These are phyloP conservation scores for Thyatira batis DNA, from an alignment of 2,888 invertebrate genomes.

Conservation along the genomic window DNA sequence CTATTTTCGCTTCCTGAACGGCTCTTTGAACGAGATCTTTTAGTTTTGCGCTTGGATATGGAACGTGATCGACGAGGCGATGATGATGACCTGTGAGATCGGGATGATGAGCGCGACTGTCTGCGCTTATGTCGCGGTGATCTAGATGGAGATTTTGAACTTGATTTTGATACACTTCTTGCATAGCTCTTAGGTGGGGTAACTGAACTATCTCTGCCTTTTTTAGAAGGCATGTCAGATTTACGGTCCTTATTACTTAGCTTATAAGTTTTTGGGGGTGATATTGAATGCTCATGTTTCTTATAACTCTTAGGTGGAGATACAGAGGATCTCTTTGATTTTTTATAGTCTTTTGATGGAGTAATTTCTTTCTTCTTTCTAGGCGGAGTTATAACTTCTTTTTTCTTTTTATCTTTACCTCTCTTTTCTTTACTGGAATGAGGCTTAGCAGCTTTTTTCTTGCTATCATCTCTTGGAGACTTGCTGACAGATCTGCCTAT, in stretches of 20 bases:
- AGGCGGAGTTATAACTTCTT: conserved; percentile 45
- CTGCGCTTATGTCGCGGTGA: conserved; percentile 41
- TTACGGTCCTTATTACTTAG: conserved; percentile 44
- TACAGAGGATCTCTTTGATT: conserved; percentile 45
- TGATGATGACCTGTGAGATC: conserved; percentile 20
- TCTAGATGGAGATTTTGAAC: conserved; percentile 55
- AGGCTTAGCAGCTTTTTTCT: conserved; percentile 30
- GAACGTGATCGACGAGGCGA: conserved; percentile 39
- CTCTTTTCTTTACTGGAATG: conserved; percentile 47
- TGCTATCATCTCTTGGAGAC: conserved; percentile 38
- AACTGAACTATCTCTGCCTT: conserved; percentile 56
- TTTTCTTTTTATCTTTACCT: conserved; percentile 36
- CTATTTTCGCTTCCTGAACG: conserved; percentile 40
- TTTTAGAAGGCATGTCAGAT: conserved; percentile 45
- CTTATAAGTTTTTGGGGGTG: conserved; percentile 51
- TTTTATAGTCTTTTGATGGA: conserved; percentile 45
- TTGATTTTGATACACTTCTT: conserved; percentile 51
- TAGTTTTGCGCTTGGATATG: conserved; percentile 23
- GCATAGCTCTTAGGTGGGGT: conserved; percentile 73
- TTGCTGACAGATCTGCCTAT: conserved; percentile 36
- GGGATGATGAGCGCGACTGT: conserved; percentile 36
- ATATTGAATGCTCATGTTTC: conserved; percentile 37
- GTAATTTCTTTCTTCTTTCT: conserved; percentile 38
- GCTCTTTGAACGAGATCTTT: conserved; percentile 51
- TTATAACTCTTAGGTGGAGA: conserved; percentile 54